Percentiles rank a stretch among this genome's conserved stretches.
Conservation (phyloP, 1,140 invertebrate genomes). For the Cardiocondyla obscurior region DNA sequence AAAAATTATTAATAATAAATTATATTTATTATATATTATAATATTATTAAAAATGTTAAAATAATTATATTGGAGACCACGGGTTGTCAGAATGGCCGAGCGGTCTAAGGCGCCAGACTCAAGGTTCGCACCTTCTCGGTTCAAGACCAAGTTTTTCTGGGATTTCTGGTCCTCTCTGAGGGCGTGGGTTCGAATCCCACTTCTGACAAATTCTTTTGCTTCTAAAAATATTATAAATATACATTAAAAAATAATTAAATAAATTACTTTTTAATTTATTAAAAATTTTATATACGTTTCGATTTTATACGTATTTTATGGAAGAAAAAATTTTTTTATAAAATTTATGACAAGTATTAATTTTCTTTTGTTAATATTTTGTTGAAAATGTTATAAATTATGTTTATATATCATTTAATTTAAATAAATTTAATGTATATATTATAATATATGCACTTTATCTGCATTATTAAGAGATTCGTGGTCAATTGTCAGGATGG, state of each 20-base stretch:
- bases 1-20: no score
- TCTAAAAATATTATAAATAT: neutral
- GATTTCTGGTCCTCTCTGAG: slow-evolving; percentile 74
- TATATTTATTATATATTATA: neutral
- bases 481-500: no score
- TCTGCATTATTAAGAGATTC: neutral
- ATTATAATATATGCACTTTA: neutral
- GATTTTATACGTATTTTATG: neutral
- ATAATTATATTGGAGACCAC: neutral
- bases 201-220: slow-evolving; percentile 24
- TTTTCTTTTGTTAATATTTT: neutral
- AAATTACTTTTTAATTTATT: neutral
- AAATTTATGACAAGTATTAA: neutral
- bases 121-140: slow-evolving; percentile 70
- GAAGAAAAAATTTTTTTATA: neutral
- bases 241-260: neutral
- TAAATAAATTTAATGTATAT: neutral
- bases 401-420: no score
- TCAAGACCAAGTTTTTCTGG: slow-evolving; percentile 46
- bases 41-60: neutral
- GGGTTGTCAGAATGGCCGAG: slow-evolving; percentile 71
- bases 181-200: slow-evolving; percentile 55
- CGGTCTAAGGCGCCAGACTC: slow-evolving; percentile 76
- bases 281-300: neutral
- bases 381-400: neutral